Conservation (phyloP, 2,888 invertebrate species). For the Lycaena phlaeas region DNA sequence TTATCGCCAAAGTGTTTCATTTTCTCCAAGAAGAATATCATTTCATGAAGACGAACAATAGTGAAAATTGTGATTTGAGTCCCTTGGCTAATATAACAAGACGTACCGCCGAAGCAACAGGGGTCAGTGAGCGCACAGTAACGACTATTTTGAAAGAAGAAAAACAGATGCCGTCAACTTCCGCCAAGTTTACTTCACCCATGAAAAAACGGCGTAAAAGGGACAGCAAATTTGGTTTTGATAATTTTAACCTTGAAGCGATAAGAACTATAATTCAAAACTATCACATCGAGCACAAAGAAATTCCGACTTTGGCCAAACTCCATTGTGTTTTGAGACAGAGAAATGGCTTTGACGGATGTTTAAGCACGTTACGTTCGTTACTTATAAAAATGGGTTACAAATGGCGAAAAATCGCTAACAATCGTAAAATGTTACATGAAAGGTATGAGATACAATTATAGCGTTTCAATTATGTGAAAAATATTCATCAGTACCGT, state of each 20-base stretch:
- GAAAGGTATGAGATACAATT: constrained; percentile 21
- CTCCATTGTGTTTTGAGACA: constrained; percentile 1
- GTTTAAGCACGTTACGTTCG: not conserved
- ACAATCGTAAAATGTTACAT: constrained; percentile 17
- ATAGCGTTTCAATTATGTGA: constrained; percentile 18
- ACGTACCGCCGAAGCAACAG: no score
- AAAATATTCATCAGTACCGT: constrained; percentile 16
- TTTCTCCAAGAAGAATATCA: no score
- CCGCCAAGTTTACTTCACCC: constrained; percentile 13
- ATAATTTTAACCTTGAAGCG: constrained; percentile 11
- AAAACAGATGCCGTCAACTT: constrained; percentile 12
- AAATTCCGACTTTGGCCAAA: constrained; percentile 13
- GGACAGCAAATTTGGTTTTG: constrained; percentile 12
- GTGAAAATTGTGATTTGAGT: no score
- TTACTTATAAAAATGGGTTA: constrained; percentile 17
- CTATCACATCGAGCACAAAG: constrained; percentile 9
- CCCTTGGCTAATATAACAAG: no score
- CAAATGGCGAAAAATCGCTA: constrained; percentile 19
- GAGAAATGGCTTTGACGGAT: constrained; percentile 7
- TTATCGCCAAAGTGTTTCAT: no score
- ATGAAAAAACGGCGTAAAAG: constrained; percentile 13
- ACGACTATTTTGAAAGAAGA: no score
- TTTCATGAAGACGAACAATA: no score
- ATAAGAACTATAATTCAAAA: constrained; percentile 13
- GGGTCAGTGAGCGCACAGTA: no score